Percentiles rank a stretch among this genome's conserved stretches.
These are phyloP conservation scores for Erethizon dorsatum DNA, from an alignment of 2,797 vertebrate genomes.

Conservation along the genomic window DNA sequence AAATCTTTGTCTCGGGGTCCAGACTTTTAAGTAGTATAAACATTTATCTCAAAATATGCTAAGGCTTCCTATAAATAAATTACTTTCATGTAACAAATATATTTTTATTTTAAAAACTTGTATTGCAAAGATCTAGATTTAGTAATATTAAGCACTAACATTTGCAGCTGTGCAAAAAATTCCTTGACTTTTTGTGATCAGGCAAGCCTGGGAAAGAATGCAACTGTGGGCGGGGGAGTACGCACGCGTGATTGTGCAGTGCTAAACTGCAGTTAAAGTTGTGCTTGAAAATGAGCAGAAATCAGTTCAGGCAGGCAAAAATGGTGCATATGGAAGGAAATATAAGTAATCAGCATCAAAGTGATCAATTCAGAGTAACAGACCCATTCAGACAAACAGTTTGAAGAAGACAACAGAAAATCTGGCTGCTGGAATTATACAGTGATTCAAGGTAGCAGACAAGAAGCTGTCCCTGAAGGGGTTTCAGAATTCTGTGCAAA, in stretches of 20 bases:
- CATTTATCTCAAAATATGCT: not conserved
- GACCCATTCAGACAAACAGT: not conserved
- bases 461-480: too few species aligned
- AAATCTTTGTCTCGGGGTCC: not conserved
- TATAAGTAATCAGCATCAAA: not conserved
- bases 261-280: not conserved
- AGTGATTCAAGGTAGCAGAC: not conserved
- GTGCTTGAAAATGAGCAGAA: not conserved
- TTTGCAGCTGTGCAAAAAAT: not conserved
- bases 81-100: not conserved
- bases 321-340: not conserved
- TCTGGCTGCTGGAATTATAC: not conserved
- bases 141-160: not conserved
- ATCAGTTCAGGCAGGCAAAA: not conserved
- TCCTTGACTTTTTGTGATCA: not conserved
- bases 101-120: not conserved
- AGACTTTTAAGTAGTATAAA: not conserved
- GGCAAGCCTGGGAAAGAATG: not conserved
- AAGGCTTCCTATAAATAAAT: not conserved
- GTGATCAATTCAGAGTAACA: not conserved
- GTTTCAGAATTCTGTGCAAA: not conserved
- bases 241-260: accelerated
- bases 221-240: not conserved
- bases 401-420: not conserved
- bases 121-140: not conserved